A percentile compares a stretch with the other conserved stretches of the same genome.
These are phyloP conservation scores for Orthosia gracilis DNA, from an alignment of 2,888 invertebrate genomes.

Conservation along the genomic window DNA sequence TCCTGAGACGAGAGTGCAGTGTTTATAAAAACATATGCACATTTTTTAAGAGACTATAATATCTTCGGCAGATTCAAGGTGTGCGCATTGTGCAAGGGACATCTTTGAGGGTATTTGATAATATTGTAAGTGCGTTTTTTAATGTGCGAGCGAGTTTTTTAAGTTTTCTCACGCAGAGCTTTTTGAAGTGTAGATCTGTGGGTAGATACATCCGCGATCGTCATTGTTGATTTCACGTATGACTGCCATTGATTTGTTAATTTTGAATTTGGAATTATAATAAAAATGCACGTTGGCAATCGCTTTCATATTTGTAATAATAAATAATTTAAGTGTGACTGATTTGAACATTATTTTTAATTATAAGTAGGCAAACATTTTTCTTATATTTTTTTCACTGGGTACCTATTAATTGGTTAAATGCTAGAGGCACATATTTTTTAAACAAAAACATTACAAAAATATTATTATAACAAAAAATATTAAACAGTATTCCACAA, in stretches of 20 bases:
- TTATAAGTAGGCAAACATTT: background rate
- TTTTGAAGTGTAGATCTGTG: conserved; percentile 88
- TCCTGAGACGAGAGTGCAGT: conserved; percentile 77
- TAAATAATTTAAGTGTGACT: background rate
- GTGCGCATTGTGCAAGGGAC: conserved; percentile 86
- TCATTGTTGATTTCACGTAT: conserved; percentile 78
- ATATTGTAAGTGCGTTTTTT: conserved; percentile 86
- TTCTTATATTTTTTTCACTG: background rate
- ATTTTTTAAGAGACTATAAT: conserved; percentile 88
- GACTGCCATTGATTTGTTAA: conserved; percentile 80
- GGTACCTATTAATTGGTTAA: background rate
- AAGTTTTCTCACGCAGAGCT: conserved; percentile 89
- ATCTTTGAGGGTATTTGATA: conserved; percentile 87
- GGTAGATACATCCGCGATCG: conserved; percentile 89
- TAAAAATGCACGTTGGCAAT: conserved; percentile 45
- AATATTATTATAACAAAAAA: conserved; percentile 4
- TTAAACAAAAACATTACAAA: background rate
- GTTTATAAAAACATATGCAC: conserved; percentile 91
- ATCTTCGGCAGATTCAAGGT: conserved; percentile 87
- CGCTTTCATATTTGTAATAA: conserved; percentile 41
- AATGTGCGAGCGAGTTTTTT: conserved; percentile 89
- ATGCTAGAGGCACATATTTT: too few relatives aligned
- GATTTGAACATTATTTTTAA: background rate
- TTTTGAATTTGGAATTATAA: conserved; percentile 55
- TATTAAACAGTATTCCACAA: conserved; percentile 28